Conservation (phyloP, 2,888 invertebrate species). For the Eristalis intricaria region DNA sequence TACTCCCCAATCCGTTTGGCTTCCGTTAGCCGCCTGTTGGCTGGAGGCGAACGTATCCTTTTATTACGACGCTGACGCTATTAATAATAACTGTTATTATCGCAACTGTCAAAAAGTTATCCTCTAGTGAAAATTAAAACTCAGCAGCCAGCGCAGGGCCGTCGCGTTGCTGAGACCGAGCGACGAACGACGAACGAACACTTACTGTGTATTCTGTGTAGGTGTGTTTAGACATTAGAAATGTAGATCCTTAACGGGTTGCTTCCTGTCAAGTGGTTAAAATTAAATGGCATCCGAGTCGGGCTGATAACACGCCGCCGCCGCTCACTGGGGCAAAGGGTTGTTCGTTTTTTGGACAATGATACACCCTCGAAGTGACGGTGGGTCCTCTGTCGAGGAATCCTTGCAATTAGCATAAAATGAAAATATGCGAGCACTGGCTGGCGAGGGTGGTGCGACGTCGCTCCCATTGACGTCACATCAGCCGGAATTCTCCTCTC, state of each 20-base stretch:
- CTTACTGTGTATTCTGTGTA: constrained; percentile 8
- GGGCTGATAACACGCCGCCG: constrained; percentile 52
- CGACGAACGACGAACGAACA: constrained; percentile 8
- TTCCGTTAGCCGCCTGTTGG: background rate
- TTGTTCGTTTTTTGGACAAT: background rate
- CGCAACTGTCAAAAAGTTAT: constrained; percentile 49
- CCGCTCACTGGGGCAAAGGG: constrained; percentile 36
- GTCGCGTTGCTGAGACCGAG: background rate
- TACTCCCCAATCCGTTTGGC: background rate
- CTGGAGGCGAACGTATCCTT: constrained; percentile 1
- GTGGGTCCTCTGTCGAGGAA: constrained; percentile 8
- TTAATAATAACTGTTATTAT: constrained; percentile 62
- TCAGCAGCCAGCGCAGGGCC: constrained; percentile 28
- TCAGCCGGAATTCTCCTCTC: background rate
- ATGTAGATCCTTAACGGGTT: constrained; percentile 42
- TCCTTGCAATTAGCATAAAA: constrained; percentile 65
- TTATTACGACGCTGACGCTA: constrained; percentile 39
- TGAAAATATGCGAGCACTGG: constrained; percentile 40
- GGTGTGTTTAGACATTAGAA: constrained; percentile 25
- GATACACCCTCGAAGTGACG: background rate
- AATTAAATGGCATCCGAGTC: constrained; percentile 62
- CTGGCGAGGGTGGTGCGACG: background rate
- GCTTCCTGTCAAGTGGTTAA: constrained; percentile 62
- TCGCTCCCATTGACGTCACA: background rate
- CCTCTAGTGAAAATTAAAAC: constrained; percentile 46